These are phyloP conservation scores for Bubo blakistoni DNA, from an alignment of 2,113 vertebrate genomes.

Conservation along the genomic window DNA sequence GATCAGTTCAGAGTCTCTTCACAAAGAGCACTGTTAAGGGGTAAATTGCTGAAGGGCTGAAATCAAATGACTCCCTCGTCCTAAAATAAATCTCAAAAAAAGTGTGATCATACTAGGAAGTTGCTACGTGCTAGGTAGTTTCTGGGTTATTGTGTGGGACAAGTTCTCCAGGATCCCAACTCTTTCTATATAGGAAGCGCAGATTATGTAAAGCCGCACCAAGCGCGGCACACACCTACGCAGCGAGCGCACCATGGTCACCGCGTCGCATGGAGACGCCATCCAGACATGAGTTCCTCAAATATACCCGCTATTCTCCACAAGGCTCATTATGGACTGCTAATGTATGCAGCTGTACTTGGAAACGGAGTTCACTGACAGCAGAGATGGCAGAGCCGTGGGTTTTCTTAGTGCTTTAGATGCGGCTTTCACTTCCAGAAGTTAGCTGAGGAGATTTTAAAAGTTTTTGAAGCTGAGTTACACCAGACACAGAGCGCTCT, in stretches of 20 bases:
- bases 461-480: rapidly evolving
- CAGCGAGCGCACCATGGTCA: not conserved
- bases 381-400: not conserved
- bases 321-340: not conserved
- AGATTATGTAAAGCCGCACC: not conserved
- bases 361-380: not conserved
- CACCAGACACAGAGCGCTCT: not conserved
- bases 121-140: not conserved
- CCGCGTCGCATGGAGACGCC: not conserved
- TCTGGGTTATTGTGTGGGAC: not conserved
- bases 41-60: not conserved
- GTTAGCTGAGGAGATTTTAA: not conserved
- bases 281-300: not conserved
- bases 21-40: not conserved
- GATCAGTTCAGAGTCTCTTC: not conserved
- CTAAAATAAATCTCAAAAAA: not conserved
- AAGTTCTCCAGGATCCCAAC: not conserved
- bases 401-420: not conserved
- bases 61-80: not conserved
- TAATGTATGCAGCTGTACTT: not conserved
- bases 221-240: not conserved
- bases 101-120: rapidly evolving
- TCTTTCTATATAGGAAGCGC: not conserved
- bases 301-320: not conserved
- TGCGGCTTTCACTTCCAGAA: not conserved